Evolutionary conservation across 1,140 invertebrate species (phyloP), one percentile per base, ranked within the genome.

Genomic region (Diorhabda elongata): DNA sequence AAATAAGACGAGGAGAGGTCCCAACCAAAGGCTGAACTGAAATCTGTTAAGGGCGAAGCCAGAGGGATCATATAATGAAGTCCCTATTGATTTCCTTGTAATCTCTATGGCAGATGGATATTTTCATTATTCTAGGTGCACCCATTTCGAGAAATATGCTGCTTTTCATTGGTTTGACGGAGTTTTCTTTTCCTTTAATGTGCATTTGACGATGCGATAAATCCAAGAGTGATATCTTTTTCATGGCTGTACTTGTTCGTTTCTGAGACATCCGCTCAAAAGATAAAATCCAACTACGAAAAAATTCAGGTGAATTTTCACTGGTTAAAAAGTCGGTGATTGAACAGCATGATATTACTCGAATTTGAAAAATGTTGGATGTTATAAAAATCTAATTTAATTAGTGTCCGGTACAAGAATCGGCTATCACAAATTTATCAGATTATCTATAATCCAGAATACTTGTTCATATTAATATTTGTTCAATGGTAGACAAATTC

Each of bases 71-170:
- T 71, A 73, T 74, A 74, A 74, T 74, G 71, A 74, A 74, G 68
- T 71, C 68, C 67, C 71, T 74, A 74, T 74, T 74, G 73, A 74
- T 74, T 74, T 71, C 71, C 66, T 69, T 73, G 73, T 74, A 73
- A 71, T 70, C 69, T 65, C 52, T 61, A 41, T 43, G 58, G 62
- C 67, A 69, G 70, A 71, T 71, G 66, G 59, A 63, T 71, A 69
- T 71, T 69, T 65, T 58, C 67, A 71, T 71, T 71, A 69, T 71
- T 66, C 67, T 69, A 71, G 70, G 68, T 71, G 59, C 69, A 61
- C 45, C 64, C 60, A 70, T 70, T 59, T 63, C 47, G 64, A 45
- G 44, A 58, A 58, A 67, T 8, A 42, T 61, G 26, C 42, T 42
- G 8, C 26, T 61, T 61, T 61, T 61, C 42, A 41, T 42, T 26